Base-by-base conservation (phyloP, 1,140 invertebrate species). In the Lepidurus packardi region DNA sequence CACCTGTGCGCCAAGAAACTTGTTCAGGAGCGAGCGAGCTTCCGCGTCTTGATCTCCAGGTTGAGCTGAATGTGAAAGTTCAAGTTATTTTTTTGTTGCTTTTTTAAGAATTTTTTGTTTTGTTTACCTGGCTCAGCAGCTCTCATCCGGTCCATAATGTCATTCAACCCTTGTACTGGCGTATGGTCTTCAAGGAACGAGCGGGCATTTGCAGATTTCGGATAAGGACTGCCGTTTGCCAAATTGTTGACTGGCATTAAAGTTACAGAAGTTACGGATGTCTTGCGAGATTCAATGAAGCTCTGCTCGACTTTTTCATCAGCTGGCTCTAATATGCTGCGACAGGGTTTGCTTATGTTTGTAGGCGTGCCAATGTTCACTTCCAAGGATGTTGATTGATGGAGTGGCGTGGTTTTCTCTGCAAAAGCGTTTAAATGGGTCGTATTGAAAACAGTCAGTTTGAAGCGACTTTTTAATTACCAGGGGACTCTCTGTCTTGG, bases 1-100 rank as follows among this genome's bases (percentile, higher is more conserved):
- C 77, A 92, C 90, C 80, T 91, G 91, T 76, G 91, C 91, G 73
- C 91, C 92, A 41, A 93, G 86, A 84, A 92, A 92, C 85, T 92
- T 92, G 86, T 93, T 93, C 41, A 93, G 87, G 79, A 93, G 85
- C 77, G 90, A 89, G 65, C 90, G 87, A 11, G 91, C 91, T 83
- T 92, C 90, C n/a, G 86, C 84, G 84, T 92, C 91, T 82, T 91
- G 90, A 43, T 47, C 76, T 25, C 77, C 73, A 24, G 43, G 43
- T 65, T n/a, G 73, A 5, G 21, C 45, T 73, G 73, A 2, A 53
- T 21, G 21, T 24, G 21, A 76, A 42, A 76, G 43, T 76, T 1
- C 74, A 1, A 43, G 4, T 41, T 11, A 74, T 25, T 25, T 34
- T 1, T 75, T 43, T 42, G 1, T 16, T 75, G 16, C 24, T 43